Conservation (phyloP, 2,888 invertebrate species). For the Caenorhabditis wallacei region DNA sequence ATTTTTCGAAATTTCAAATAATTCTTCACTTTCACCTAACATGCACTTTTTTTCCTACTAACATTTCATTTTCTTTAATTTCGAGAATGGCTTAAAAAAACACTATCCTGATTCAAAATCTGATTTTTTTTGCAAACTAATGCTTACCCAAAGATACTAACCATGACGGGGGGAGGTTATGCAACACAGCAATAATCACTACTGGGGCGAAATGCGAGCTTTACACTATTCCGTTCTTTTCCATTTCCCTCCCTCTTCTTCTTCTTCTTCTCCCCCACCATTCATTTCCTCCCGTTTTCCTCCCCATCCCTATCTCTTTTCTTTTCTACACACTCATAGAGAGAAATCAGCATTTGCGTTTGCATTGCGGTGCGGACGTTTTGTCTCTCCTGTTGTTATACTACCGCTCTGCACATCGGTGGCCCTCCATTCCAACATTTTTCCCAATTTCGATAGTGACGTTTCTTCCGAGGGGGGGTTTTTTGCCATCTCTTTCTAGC, state of each 20-base stretch:
- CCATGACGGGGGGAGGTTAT: conserved; percentile 1
- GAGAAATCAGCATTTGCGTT: conserved; percentile 46
- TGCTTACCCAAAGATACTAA: neutral
- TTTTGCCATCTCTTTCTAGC: neutral
- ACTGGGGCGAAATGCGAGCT: conserved; percentile 11
- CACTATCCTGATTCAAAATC: no score
- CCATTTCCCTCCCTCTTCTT: neutral
- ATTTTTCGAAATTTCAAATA: neutral
- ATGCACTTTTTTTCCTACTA: neutral
- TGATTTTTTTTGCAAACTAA: no score
- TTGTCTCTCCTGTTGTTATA: conserved; percentile 49
- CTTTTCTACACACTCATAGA: conserved; percentile 43
- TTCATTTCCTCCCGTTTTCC: conserved; percentile 16
- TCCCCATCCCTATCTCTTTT: conserved; percentile 32
- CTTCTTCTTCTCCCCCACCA: neutral
- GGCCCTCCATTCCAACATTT: conserved; percentile 12
- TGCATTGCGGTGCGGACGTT: conserved; percentile 47
- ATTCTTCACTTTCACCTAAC: neutral
- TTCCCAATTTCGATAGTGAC: conserved; percentile 11
- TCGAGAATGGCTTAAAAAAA: no score
- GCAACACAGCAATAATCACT: conserved; percentile 36
- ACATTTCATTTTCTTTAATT: neutral
- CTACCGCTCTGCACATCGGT: conserved; percentile 47
- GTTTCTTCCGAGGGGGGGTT: neutral
- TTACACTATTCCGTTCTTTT: neutral